phyloP scores from a whole-genome alignment of 2,113 vertebrate species.

The Pelobates fuscus region DNA sequence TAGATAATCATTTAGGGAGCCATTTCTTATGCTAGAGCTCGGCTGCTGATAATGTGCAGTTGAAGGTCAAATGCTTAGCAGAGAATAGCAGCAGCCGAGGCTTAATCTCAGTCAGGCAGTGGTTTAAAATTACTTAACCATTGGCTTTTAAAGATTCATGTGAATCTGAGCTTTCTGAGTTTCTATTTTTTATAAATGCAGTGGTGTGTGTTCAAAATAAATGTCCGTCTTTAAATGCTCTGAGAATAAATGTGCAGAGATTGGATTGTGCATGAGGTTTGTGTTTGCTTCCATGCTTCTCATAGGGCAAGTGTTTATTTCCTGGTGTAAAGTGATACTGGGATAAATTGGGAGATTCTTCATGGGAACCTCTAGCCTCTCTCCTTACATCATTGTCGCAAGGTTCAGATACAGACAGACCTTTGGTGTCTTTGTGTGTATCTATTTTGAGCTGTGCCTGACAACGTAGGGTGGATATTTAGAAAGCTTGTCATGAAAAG shows the following conservation, averaged over 20 bases:
- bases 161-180: constrained; percentile 12
- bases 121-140: constrained; percentile 49
- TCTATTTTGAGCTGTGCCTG: too few relatives aligned
- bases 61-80: constrained; percentile 74
- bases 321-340: background rate
- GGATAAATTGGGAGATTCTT: background rate
- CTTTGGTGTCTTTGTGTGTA: background rate
- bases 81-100: constrained; percentile 52
- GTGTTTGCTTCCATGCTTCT: too few relatives aligned
- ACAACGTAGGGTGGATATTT: too few relatives aligned
- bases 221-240: too few relatives aligned
- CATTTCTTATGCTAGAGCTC: constrained; percentile 63
- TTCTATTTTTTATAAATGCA: background rate
- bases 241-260: too few relatives aligned
- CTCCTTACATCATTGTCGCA: background rate
- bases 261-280: too few relatives aligned
- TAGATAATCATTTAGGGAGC: constrained; percentile 73
- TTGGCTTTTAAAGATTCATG: constrained; percentile 41
- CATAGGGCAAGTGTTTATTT: too few relatives aligned
- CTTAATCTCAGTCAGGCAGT: constrained; percentile 48
- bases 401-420: background rate
- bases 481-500: too few relatives aligned
- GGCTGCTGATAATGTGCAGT: constrained; percentile 58
- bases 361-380: constrained; percentile 10
- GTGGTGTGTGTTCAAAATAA: background rate